Evolutionary conservation across 2,888 invertebrate genomes (phyloP).

Genomic region (Philereme transversata): DNA sequence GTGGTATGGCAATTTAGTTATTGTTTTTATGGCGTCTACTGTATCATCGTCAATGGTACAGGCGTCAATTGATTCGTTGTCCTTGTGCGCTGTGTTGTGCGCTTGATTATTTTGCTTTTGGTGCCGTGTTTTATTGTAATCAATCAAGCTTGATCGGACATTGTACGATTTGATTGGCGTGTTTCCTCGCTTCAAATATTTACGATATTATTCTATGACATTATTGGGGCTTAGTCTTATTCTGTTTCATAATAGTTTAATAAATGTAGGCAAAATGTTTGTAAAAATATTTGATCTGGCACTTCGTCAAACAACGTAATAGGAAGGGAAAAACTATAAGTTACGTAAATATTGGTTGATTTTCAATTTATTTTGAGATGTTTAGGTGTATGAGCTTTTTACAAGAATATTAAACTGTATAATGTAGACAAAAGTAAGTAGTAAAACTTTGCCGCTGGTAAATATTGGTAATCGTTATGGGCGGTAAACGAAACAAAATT

Average conservation of each 20-base stretch:
- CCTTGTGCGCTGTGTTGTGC: conserved; percentile 27
- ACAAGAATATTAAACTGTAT: conserved; percentile 18
- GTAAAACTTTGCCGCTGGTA: conserved; percentile 26
- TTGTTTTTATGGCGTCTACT: conserved; percentile 49
- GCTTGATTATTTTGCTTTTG: conserved; percentile 28
- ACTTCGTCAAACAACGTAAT: conserved; percentile 16
- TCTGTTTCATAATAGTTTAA: not conserved
- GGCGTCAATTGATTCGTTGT: conserved; percentile 48
- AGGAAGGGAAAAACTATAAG: conserved; percentile 10
- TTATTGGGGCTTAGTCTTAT: too few relatives aligned
- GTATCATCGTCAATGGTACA: conserved; percentile 32
- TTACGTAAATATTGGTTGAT: conserved; percentile 17
- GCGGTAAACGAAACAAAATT: conserved; percentile 35
- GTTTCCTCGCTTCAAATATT: not conserved
- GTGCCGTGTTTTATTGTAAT: conserved; percentile 34
- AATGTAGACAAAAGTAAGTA: conserved; percentile 22
- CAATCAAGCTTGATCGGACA: conserved; percentile 24
- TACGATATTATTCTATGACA: too few relatives aligned
- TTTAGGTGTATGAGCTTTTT: conserved; percentile 6
- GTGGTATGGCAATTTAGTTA: conserved; percentile 54
- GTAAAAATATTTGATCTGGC: conserved; percentile 6
- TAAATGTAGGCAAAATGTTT: conserved; percentile 3
- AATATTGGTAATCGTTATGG: conserved; percentile 34
- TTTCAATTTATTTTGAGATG: conserved; percentile 11
- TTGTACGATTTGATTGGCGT: not conserved